Evolutionary conservation across 2,113 vertebrate genomes (phyloP).

Genomic region (Zosterops borbonicus): DNA sequence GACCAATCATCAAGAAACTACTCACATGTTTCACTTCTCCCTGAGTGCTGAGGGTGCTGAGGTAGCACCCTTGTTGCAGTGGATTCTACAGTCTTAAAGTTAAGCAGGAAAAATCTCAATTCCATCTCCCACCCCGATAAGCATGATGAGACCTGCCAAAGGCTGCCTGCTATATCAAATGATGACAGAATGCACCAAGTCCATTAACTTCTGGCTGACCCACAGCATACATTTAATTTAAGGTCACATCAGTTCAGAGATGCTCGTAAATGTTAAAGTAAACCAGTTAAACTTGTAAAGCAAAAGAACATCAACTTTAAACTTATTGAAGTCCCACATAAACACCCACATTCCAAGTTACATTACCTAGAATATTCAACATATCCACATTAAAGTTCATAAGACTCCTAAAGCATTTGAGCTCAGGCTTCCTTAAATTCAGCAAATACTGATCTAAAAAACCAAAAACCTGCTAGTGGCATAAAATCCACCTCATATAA

Average conservation of each 20-base stretch:
- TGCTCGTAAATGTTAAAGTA: not conserved
- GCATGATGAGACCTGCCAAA: not conserved
- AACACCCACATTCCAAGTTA: not conserved
- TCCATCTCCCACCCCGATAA: not conserved
- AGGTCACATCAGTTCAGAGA: not conserved
- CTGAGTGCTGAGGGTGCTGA: not conserved
- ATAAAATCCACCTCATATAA: not conserved
- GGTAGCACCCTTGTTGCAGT: not conserved
- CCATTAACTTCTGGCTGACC: not conserved
- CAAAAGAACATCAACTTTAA: not conserved
- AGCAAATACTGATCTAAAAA: not conserved
- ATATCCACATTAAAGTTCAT: not conserved
- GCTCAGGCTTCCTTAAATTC: not conserved
- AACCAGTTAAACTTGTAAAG: not conserved
- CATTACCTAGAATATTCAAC: not conserved
- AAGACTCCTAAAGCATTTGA: not conserved
- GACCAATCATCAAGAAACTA: not conserved
- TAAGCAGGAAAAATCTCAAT: not conserved
- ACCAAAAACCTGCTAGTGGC: not conserved
- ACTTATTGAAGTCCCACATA: not conserved
- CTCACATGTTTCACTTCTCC: not conserved
- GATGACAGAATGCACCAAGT: not conserved
- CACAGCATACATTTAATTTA: not conserved
- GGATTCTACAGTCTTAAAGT: not conserved
- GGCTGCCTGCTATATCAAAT: not conserved